Conservation (phyloP, 2,113 vertebrate genomes). For the Hiodon alosoides region DNA sequence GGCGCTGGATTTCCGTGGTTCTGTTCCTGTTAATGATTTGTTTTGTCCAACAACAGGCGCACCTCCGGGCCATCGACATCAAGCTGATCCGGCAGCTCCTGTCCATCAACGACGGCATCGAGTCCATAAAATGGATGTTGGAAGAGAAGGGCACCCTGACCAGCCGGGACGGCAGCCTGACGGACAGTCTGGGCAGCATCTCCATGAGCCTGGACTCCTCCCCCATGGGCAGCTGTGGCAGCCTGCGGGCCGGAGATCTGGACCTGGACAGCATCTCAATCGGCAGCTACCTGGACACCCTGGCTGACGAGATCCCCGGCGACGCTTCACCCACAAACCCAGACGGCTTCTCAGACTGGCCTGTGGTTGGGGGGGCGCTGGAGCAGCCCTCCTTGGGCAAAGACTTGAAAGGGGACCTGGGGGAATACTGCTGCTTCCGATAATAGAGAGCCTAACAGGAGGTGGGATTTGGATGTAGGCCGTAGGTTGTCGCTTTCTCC, state of each 20-base stretch:
- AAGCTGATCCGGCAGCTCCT: conserved; percentile 74
- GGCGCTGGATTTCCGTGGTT: neutral
- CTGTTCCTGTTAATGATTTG: neutral
- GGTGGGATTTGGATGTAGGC: neutral
- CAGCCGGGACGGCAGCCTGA: conserved; percentile 69
- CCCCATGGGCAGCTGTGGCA: conserved; percentile 62
- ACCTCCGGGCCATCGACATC: conserved; percentile 65
- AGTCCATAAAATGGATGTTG: conserved; percentile 75
- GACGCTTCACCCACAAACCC: conserved; percentile 67
- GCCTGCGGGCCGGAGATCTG: conserved; percentile 67
- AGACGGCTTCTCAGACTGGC: conserved; percentile 66
- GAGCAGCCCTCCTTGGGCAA: conserved; percentile 51
- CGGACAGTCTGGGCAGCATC: conserved; percentile 70
- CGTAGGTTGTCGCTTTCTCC: neutral
- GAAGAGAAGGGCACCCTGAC: conserved; percentile 65
- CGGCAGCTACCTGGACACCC: conserved; percentile 75
- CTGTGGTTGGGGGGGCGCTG: conserved; percentile 50
- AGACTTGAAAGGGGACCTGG: conserved; percentile 57
- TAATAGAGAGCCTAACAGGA: conserved; percentile 30
- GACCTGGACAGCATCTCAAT: conserved; percentile 71
- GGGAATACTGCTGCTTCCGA: conserved; percentile 73
- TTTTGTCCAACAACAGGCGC: conserved; percentile 41
- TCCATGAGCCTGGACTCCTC: conserved; percentile 68
- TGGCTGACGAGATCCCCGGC: conserved; percentile 68
- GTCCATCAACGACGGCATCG: conserved; percentile 73